These are phyloP conservation scores for Tinea semifulvella DNA, from an alignment of 2,888 invertebrate genomes.

Conservation along the genomic window DNA sequence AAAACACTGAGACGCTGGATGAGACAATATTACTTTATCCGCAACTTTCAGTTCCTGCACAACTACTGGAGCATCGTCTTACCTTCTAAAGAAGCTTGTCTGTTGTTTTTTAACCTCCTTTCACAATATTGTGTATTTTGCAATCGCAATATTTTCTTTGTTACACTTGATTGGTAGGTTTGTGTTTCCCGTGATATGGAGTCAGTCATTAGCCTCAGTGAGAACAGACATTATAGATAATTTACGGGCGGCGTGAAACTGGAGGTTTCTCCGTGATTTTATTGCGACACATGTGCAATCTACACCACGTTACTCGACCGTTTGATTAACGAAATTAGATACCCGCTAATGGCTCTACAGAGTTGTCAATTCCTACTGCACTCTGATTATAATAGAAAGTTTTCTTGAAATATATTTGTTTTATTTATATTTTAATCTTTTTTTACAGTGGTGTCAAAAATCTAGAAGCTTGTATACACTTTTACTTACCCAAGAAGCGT, in stretches of 20 bases:
- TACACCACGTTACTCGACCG: slow-evolving; percentile 10
- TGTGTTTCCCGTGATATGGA: neutral
- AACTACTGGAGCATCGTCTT: no score
- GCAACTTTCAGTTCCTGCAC: no score
- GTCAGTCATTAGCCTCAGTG: slow-evolving; percentile 11
- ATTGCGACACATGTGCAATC: slow-evolving; percentile 11
- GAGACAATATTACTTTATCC: no score
- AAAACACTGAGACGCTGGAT: no score
- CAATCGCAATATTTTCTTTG: slow-evolving; percentile 2
- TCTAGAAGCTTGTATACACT: no score
- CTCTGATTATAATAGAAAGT: slow-evolving; percentile 7
- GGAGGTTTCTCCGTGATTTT: slow-evolving; percentile 12
- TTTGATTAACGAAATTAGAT: slow-evolving; percentile 13
- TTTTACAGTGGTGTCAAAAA: no score
- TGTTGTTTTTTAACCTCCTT: no score
- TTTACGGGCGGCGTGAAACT: slow-evolving; percentile 14
- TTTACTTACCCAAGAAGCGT: no score
- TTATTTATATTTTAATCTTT: no score
- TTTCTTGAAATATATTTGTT: no score
- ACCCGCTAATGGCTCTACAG: neutral
- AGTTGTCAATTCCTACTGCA: slow-evolving; percentile 11
- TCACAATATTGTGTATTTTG: neutral
- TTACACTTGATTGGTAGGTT: slow-evolving; percentile 6
- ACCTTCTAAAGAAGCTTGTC: no score
- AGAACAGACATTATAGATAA: slow-evolving; percentile 13